These are phyloP conservation scores for Apostichopus californicus DNA, from an alignment of 35 echinoderm and acorn worm species.

Conservation along the genomic window DNA sequence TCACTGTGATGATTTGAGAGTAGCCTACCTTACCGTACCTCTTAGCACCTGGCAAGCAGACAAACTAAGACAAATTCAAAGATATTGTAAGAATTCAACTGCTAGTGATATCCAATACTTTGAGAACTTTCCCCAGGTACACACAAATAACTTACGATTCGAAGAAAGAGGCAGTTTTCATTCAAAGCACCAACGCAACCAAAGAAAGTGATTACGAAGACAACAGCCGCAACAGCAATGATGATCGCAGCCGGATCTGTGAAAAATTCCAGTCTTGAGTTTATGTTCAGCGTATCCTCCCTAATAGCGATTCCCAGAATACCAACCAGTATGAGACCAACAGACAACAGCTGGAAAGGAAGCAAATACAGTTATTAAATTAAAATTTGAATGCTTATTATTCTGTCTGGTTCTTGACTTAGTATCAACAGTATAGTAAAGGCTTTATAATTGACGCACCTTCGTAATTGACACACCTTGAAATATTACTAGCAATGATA, in stretches of 20 bases:
- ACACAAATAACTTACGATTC: conserved; percentile 74
- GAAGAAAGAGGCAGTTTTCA: conserved; percentile 88
- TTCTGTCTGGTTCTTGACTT: too few relatives aligned
- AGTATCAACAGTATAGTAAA: too few relatives aligned
- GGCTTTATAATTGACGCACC: too few relatives aligned
- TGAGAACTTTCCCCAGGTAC: too few relatives aligned
- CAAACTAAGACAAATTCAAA: too few relatives aligned
- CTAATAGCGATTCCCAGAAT: conserved; percentile 79
- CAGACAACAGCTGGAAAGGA: conserved; percentile 67
- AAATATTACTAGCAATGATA: too few relatives aligned
- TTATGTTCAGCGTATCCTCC: conserved; percentile 64
- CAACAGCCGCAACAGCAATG: conserved; percentile 71
- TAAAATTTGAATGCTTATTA: neutral
- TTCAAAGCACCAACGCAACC: conserved; percentile 81
- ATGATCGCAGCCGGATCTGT: conserved; percentile 89
- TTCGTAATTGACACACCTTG: too few relatives aligned
- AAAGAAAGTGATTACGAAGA: conserved; percentile 77
- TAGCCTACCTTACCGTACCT: too few relatives aligned
- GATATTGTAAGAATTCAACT: too few relatives aligned
- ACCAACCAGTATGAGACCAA: conserved; percentile 64
- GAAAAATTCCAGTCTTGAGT: conserved; percentile 76
- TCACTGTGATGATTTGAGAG: too few relatives aligned
- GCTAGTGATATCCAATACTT: too few relatives aligned
- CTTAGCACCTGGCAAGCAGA: too few relatives aligned
- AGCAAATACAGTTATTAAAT: neutral